These are phyloP conservation scores for Perithous albicinctus DNA, from an alignment of 2,888 invertebrate genomes.

Conservation along the genomic window DNA sequence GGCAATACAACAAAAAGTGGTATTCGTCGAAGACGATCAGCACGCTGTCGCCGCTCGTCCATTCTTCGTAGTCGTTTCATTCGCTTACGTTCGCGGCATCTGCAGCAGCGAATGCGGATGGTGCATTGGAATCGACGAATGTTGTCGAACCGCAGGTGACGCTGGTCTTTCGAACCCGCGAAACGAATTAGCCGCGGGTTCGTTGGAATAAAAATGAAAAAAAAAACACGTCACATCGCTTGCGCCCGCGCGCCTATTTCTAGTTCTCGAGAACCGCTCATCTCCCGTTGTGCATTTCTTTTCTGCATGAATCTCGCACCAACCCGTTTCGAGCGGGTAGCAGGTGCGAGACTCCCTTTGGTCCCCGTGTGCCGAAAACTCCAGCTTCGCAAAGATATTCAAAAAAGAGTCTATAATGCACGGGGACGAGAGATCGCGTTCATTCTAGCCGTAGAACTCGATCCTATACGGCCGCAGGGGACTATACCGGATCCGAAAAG, in stretches of 20 bases:
- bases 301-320: constrained; percentile 49
- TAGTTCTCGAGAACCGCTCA: constrained; percentile 72
- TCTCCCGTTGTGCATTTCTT: constrained; percentile 59
- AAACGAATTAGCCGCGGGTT: constrained; percentile 76
- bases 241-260: constrained; percentile 73
- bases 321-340: constrained; percentile 66
- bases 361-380: constrained; percentile 36
- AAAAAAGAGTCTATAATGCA: constrained; percentile 67
- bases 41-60: constrained; percentile 56
- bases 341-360: constrained; percentile 73
- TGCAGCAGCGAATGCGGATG: constrained; percentile 17
- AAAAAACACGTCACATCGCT: constrained; percentile 53
- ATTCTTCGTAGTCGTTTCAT: constrained; percentile 65
- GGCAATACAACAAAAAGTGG: constrained; percentile 70
- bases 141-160: constrained; percentile 75
- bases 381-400: constrained; percentile 68
- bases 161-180: constrained; percentile 71
- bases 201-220: constrained; percentile 56
- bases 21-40: constrained; percentile 70
- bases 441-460: constrained; percentile 28
- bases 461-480: constrained; percentile 40
- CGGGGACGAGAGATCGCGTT: constrained; percentile 15
- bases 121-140: constrained; percentile 56
- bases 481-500: constrained; percentile 34
- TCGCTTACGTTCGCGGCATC: constrained; percentile 53